Percentiles rank a stretch among this genome's conserved stretches.
Conservation (phyloP, 2,797 vertebrate species). For the Clarias fuscus region DNA sequence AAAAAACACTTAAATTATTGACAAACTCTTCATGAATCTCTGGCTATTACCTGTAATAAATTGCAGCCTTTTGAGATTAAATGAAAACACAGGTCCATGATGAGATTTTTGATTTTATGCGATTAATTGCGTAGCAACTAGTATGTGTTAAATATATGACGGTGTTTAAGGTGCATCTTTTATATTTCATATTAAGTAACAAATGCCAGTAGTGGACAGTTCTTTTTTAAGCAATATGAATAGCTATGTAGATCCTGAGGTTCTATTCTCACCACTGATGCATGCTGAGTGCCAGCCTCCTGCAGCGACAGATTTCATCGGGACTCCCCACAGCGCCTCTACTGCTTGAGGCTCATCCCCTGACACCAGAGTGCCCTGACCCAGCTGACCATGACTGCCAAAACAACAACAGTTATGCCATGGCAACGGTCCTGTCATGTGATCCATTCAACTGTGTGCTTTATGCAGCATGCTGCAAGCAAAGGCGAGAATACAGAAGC, state of each 20-base stretch:
- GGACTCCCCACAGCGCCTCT: conserved; percentile 86
- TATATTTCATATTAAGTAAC: background rate
- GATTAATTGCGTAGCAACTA: no score
- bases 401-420: conserved; percentile 22
- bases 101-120: no score
- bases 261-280: conserved; percentile 78
- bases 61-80: no score
- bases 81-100: no score
- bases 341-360: conserved; percentile 78
- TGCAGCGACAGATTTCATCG: conserved; percentile 75
- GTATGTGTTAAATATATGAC: background rate
- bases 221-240: background rate
- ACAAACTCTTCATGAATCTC: no score
- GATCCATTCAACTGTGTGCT: background rate
- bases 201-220: background rate
- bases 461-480: background rate
- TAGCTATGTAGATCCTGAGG: background rate
- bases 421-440: background rate
- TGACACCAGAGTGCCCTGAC: conserved; percentile 80
- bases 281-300: conserved; percentile 90
- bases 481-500: background rate
- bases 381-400: conserved; percentile 89
- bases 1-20: no score
- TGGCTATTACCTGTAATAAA: no score
- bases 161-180: background rate